Evolutionary conservation across 1,140 invertebrate species (phyloP).

Genomic region (Hypsibius dujardini): DNA sequence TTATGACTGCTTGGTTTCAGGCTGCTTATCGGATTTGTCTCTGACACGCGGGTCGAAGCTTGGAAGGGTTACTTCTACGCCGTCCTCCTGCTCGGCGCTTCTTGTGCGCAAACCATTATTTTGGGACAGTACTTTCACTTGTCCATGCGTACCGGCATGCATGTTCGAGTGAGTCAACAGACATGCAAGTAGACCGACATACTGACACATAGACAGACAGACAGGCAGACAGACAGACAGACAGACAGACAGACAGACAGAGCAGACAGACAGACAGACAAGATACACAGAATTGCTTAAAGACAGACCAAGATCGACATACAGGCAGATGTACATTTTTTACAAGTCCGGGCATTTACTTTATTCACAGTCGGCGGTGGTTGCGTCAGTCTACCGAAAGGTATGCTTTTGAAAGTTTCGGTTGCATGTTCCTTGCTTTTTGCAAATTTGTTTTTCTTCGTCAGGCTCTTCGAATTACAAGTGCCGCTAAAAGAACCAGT

Average conservation of each 20-base stretch:
- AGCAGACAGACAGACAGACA: no score
- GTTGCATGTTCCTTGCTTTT: neutral
- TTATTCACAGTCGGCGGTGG: constrained; percentile 30
- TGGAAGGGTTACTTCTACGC: constrained; percentile 43
- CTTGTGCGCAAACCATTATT: constrained; percentile 66
- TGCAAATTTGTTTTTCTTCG: neutral
- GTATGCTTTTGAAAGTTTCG: constrained; percentile 23
- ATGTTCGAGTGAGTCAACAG: constrained; percentile 3
- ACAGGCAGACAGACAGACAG: no score
- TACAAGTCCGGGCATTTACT: neutral
- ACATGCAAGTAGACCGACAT: neutral
- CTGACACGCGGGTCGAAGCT: constrained; percentile 30
- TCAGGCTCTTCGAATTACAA: constrained; percentile 23
- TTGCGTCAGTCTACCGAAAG: constrained; percentile 36
- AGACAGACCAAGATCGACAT: no score
- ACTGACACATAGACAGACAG: neutral
- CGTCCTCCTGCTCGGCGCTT: constrained; percentile 49
- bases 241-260: neutral
- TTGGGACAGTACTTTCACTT: constrained; percentile 79
- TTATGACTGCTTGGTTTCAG: constrained; percentile 16
- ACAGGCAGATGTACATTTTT: no score
- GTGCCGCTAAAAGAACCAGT: constrained; percentile 22
- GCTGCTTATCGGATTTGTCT: constrained; percentile 21
- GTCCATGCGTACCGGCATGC: constrained; percentile 54
- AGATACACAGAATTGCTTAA: no score